Percentiles rank a stretch among this genome's conserved stretches.
These are phyloP conservation scores for Aplocera efformata DNA, from an alignment of 2,888 invertebrate genomes.

Conservation along the genomic window DNA sequence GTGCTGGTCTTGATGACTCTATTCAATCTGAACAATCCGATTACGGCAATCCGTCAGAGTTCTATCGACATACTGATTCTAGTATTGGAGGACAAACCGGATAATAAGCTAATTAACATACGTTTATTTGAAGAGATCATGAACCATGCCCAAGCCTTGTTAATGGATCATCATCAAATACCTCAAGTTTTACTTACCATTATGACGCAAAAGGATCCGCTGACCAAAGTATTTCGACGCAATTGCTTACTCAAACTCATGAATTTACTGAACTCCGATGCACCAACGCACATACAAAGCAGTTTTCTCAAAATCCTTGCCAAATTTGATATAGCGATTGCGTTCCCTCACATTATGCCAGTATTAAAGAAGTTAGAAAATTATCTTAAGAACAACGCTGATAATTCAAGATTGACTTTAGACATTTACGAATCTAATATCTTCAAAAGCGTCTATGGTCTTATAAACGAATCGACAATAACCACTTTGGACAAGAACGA, in stretches of 20 bases:
- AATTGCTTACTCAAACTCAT: slow-evolving; percentile 60
- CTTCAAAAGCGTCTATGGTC: slow-evolving; percentile 75
- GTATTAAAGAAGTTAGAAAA: slow-evolving; percentile 48
- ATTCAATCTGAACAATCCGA: slow-evolving; percentile 77
- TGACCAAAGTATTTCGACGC: slow-evolving; percentile 58
- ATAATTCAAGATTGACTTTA: slow-evolving; percentile 49
- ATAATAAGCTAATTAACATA: slow-evolving; percentile 59
- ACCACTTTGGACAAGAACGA: slow-evolving; percentile 58
- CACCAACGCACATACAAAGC: slow-evolving; percentile 69
- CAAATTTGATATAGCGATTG: slow-evolving; percentile 65
- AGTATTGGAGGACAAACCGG: slow-evolving; percentile 47
- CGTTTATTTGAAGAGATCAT: slow-evolving; percentile 69
- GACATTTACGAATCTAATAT: slow-evolving; percentile 75
- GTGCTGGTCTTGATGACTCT: slow-evolving; percentile 77
- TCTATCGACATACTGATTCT: slow-evolving; percentile 75
- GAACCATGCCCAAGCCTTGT: slow-evolving; percentile 79
- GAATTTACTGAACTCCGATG: slow-evolving; percentile 51
- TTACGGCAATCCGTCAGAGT: slow-evolving; percentile 76
- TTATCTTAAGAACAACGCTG: slow-evolving; percentile 27
- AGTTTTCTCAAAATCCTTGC: slow-evolving; percentile 68
- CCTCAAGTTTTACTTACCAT: slow-evolving; percentile 82
- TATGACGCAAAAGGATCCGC: slow-evolving; percentile 76
- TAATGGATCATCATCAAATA: slow-evolving; percentile 84
- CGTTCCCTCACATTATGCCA: slow-evolving; percentile 59
- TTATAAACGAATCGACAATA: slow-evolving; percentile 76